Evolutionary conservation across 2,113 vertebrate species (phyloP), one percentile per base, ranked within the genome.

Genomic region (Vidua macroura): DNA sequence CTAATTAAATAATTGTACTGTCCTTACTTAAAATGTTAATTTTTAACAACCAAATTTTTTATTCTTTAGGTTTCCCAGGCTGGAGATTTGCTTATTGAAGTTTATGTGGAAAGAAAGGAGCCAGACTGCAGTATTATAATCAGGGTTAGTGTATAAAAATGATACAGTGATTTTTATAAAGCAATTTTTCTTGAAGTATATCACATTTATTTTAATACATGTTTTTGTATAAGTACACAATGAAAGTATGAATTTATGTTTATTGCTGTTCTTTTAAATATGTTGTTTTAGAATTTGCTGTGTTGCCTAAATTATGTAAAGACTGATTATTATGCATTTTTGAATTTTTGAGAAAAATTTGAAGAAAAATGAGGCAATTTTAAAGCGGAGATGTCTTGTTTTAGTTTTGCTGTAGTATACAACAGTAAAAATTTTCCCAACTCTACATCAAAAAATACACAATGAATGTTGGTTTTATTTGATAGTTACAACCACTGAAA

Each of bases 41-140:
- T 56, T 80, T 56, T 48, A 56, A 13, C n/a, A 46, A 16, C 46
- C 30, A 14, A 46, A 21, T 73, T 48, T 52, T 66, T 49, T 13
- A 1, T 88, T 93, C 88, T 23, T 51, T 89, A 99, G 99, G 99
- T 99, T 96, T 98, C 98, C 62, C 99, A 99, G 85, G 99, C 99
- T 92, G 99, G 99, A 92, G 99, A 99, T 96, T 94, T 99, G 97
- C 98, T 99, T 93, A 99, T 99, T 88, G 99, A 99, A 97, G 99
- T 99, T n/a, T 99, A 98, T 13, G 98, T 99, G 94, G 99, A 99
- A 96, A 99, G 97, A 95, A 99, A 98, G 88, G 98, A 98, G 68
- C 98, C 98, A 7, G 99, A 99, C 93, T 98, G 97, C 90, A 99
- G 99, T 96, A 98, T 98, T 96, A 98, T 99, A 97, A 98, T 99